A percentile compares a stretch with the other conserved stretches of the same genome.
phyloP scores from a whole-genome alignment of 2,888 invertebrate species.

The Scaeva pyrastri region DNA sequence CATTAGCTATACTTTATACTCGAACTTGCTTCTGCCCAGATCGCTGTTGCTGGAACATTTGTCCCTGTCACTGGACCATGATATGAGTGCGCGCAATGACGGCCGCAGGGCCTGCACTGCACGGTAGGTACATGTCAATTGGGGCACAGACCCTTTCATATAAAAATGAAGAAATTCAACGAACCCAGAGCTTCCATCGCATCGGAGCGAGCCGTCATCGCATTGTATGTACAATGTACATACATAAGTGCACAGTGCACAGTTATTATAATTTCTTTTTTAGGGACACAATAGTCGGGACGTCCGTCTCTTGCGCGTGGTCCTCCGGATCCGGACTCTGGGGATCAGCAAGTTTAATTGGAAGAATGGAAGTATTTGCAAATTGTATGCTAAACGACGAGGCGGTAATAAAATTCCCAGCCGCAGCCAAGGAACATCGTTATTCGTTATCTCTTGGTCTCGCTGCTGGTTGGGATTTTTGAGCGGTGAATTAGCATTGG shows the following conservation, averaged over 20 bases:
- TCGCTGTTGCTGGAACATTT: constrained; percentile 56
- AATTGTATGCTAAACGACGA: constrained; percentile 75
- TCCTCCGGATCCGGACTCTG: constrained; percentile 20
- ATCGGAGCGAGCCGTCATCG: constrained; percentile 14
- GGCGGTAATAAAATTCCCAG: constrained; percentile 71
- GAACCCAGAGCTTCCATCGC: constrained; percentile 9
- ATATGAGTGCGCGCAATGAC: constrained; percentile 47
- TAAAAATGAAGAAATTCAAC: constrained; percentile 74
- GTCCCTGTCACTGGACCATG: constrained; percentile 71
- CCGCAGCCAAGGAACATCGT: constrained; percentile 36
- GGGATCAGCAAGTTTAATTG: constrained; percentile 71
- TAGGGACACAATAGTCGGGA: constrained; percentile 59
- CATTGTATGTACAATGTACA: constrained; percentile 29
- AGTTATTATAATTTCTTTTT: constrained; percentile 75
- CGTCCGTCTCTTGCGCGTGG: background rate
- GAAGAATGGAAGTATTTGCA: constrained; percentile 65
- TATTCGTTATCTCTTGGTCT: constrained; percentile 68
- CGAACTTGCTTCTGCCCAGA: background rate
- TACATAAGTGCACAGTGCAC: too few species aligned
- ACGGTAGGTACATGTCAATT: constrained; percentile 74
- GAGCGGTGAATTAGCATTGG: constrained; percentile 70
- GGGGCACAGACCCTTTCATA: constrained; percentile 64
- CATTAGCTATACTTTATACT: background rate
- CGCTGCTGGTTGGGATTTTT: constrained; percentile 36
- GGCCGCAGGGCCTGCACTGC: constrained; percentile 26